These are phyloP conservation scores for Trypoxylon attenuatum DNA, from an alignment of 2,888 invertebrate species.

Conservation along the genomic window DNA sequence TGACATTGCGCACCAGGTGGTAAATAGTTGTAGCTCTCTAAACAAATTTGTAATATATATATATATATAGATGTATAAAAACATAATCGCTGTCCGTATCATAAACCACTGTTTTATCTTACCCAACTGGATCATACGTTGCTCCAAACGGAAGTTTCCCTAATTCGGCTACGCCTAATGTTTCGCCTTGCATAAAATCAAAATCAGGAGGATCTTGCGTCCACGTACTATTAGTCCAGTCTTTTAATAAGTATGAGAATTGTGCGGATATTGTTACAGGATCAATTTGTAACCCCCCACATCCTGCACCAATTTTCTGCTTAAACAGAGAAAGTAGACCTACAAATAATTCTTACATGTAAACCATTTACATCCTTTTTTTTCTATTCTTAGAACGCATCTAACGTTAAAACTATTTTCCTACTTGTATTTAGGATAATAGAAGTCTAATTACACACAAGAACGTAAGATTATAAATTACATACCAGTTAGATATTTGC, in stretches of 20 bases:
- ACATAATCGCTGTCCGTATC: not conserved
- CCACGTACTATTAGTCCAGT: conserved; percentile 80
- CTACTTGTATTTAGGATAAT: too few species aligned
- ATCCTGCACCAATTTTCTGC: conserved; percentile 83
- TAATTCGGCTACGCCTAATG: conserved; percentile 76
- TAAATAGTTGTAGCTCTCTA: conserved; percentile 84
- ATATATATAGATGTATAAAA: too few species aligned
- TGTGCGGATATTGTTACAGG: conserved; percentile 84
- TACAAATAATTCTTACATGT: conserved; percentile 26
- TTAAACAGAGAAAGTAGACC: conserved; percentile 91
- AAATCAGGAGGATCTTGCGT: conserved; percentile 78
- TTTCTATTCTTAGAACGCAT: not conserved
- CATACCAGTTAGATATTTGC: conserved; percentile 85
- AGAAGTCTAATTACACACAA: not conserved
- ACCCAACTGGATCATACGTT: conserved; percentile 85
- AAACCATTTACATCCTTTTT: not conserved
- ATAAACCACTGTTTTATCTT: conserved; percentile 25
- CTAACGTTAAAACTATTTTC: too few species aligned
- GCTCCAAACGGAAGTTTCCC: conserved; percentile 89
- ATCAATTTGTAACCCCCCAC: conserved; percentile 75
- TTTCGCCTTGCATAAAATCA: conserved; percentile 77
- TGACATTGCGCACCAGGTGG: conserved; percentile 90
- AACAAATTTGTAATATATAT: conserved; percentile 7
- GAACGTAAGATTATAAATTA: conserved; percentile 2
- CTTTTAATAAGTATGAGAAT: conserved; percentile 83